Conservation (phyloP, 2,113 vertebrate species). For the Felis chaus region DNA sequence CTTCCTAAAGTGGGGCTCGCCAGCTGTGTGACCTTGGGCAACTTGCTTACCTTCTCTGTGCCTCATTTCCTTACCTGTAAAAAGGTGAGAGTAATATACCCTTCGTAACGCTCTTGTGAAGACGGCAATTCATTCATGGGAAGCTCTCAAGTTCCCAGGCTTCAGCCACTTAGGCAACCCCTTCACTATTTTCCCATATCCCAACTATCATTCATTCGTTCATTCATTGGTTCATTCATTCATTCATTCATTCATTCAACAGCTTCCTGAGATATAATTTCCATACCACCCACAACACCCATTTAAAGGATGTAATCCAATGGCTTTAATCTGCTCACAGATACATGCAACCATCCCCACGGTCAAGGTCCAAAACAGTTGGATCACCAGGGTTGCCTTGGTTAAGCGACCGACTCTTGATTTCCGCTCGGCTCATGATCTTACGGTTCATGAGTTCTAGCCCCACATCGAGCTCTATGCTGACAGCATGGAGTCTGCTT, state of each 20-base stretch:
- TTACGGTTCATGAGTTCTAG: too few relatives aligned
- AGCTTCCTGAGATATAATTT: not conserved
- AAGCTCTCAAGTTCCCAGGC: not conserved
- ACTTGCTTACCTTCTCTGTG: not conserved
- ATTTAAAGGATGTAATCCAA: fast-evolving
- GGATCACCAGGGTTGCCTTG: too few relatives aligned
- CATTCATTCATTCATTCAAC: not conserved
- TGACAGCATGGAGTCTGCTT: too few relatives aligned
- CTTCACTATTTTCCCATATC: not conserved
- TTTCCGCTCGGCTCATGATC: too few relatives aligned
- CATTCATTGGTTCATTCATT: not conserved
- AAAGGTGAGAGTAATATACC: fast-evolving
- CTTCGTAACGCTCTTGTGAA: not conserved
- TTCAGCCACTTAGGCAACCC: too few relatives aligned
- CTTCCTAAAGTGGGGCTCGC: not conserved
- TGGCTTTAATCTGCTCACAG: not conserved
- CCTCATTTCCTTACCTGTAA: not conserved
- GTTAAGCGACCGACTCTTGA: too few relatives aligned
- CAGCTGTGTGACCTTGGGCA: not conserved
- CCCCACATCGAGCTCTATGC: too few relatives aligned
- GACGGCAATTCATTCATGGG: fast-evolving
- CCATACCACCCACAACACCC: fast-evolving
- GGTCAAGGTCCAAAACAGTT: fast-evolving
- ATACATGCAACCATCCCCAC: not conserved
- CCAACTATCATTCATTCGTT: too few relatives aligned